Base-by-base conservation (phyloP, 2,113 vertebrate genomes). In the Triplophysa rosa region DNA sequence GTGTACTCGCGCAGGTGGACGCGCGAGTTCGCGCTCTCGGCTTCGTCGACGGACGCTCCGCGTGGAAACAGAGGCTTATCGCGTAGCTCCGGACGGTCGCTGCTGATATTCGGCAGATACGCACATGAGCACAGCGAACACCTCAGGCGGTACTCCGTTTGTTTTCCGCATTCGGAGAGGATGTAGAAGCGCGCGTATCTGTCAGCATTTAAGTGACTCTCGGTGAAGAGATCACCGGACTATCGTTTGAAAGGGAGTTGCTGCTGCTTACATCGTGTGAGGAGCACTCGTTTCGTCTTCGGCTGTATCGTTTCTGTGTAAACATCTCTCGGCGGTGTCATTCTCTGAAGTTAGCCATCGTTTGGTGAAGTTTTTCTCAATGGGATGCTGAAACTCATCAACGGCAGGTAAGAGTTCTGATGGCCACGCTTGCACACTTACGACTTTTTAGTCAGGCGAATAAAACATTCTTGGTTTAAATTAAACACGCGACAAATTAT, bases 21-120 rank as follows among this genome's bases (percentile, higher is more conserved):
- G 66, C 40, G 13, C 8, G 1, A 0, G 71, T 62, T 24, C 62
- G 54, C 70, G 67, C 61, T 26, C 49, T 54, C 75, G 62, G 74
- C 68, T 61, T 24, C 64, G 37, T 67, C 56, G 67, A 61, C 33
- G 61, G 67, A 61, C 33, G 61, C 65, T 65, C 75, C 56, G 61
- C 26, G 79, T 78, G 58, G 37, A 76, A 64, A 45, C 61, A 37
- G 29, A 63, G 56, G 59, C 66, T 45, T 62, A 45, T 67, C 33
- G 75, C 19, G 26, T 21, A 58, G 58, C 52, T 76, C 47, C 67
- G 76, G 78, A 78, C 47, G 85, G 80, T 67, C 74, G 73, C 67
- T 72, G 84, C 76, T 87, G 86, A 80, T 87, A 86, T 84, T 88
- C 63, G 70, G 70, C 70, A 72, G 67, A 67, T 71, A 63, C 79